Evolutionary conservation across 2,113 vertebrate species (phyloP).

Genomic region (Seriola aureovittata): DNA sequence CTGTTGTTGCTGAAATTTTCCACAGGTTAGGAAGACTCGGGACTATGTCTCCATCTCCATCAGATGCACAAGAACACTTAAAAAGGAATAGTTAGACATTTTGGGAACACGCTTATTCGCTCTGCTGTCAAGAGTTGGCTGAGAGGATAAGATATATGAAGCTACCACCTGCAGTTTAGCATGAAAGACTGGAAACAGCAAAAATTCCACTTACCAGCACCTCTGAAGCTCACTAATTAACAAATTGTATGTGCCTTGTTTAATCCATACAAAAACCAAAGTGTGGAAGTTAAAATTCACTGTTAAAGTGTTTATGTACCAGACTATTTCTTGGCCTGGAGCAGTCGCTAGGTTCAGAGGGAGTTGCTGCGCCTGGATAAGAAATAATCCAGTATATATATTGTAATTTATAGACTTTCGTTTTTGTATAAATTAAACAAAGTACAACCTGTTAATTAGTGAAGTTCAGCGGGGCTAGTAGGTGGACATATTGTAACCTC

Average conservation of each 20-base stretch:
- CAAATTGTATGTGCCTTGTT: too few relatives aligned
- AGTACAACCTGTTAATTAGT: not conserved
- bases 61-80: conserved; percentile 17
- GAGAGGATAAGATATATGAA: not conserved
- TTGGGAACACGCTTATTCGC: conserved; percentile 4
- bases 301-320: not conserved
- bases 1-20: conserved; percentile 27
- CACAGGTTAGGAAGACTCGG: conserved; percentile 57
- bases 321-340: not conserved
- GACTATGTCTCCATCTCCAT: conserved; percentile 16
- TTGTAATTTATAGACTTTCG: not conserved
- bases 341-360: too few relatives aligned
- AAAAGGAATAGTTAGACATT: conserved; percentile 22
- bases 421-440: too few relatives aligned
- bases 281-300: not conserved
- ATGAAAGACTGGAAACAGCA: not conserved
- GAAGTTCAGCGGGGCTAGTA: not conserved
- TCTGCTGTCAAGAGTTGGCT: not conserved
- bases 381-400: not conserved
- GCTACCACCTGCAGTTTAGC: not conserved
- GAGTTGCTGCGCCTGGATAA: not conserved
- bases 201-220: too few relatives aligned
- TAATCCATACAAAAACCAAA: not conserved
- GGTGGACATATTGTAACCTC: too few relatives aligned
- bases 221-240: too few relatives aligned